Evolutionary conservation across 2,797 vertebrate genomes (phyloP).

Genomic region (Acipenser transmontanus): DNA sequence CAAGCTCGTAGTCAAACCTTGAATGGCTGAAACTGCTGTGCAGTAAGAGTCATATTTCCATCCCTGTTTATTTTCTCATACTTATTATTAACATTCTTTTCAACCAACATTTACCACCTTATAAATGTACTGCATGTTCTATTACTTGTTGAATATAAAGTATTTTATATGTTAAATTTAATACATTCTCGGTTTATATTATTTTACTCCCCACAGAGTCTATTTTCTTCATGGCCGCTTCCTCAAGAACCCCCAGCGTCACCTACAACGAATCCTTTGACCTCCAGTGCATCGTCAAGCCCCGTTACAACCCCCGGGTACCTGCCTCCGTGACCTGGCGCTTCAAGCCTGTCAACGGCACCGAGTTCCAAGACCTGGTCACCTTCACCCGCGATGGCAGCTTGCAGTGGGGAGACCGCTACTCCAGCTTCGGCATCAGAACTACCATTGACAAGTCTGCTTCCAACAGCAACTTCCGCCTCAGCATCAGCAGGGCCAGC

Average conservation of each 20-base stretch:
- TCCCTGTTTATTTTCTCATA: too few species aligned
- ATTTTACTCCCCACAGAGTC: slow-evolving; percentile 60
- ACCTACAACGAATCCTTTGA: slow-evolving; percentile 88
- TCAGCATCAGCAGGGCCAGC: slow-evolving; percentile 85
- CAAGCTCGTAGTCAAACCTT: too few species aligned
- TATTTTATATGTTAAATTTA: not conserved
- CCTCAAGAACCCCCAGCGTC: slow-evolving; percentile 85
- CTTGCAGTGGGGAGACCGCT: slow-evolving; percentile 85
- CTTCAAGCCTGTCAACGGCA: slow-evolving; percentile 71
- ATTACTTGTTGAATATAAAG: not conserved
- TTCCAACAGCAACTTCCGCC: slow-evolving; percentile 86
- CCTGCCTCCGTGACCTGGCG: slow-evolving; percentile 88
- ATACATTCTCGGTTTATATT: slow-evolving; percentile 1
- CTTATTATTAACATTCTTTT: too few species aligned
- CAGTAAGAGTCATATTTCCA: too few species aligned
- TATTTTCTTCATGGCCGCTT: slow-evolving; percentile 86
- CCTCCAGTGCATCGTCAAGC: slow-evolving; percentile 92
- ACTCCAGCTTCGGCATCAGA: slow-evolving; percentile 72
- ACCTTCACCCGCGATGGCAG: slow-evolving; percentile 87
- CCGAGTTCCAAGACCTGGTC: slow-evolving; percentile 81
- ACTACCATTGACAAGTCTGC: slow-evolving; percentile 84
- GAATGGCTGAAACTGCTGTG: too few species aligned
- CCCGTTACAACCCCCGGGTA: slow-evolving; percentile 79
- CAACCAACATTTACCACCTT: not conserved
- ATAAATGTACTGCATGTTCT: not conserved